Conservation (phyloP, 2,797 vertebrate species). For the Ptychadena robeensis region DNA sequence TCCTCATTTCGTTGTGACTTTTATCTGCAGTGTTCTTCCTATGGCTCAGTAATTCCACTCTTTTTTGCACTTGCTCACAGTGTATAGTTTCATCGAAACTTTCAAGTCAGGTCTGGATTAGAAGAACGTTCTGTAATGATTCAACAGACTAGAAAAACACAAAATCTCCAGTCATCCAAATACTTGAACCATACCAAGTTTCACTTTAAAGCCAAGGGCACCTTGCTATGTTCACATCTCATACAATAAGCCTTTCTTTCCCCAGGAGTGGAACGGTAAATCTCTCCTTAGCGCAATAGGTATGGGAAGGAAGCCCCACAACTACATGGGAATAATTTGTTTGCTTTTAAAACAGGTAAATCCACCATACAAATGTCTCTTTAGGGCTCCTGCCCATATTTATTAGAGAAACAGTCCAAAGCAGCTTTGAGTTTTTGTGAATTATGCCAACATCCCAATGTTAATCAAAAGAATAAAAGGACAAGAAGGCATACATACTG, state of each 20-base stretch:
- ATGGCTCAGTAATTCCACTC: not conserved
- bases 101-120: constrained; percentile 16
- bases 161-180: constrained; percentile 28
- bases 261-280: not conserved
- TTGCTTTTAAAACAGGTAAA: too few species aligned
- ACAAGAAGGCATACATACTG: too few species aligned
- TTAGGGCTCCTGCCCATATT: too few species aligned
- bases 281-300: not conserved
- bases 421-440: too few species aligned
- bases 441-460: too few species aligned
- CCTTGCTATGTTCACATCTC: not conserved
- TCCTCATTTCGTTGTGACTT: not conserved
- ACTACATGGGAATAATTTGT: too few species aligned
- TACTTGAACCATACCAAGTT: not conserved
- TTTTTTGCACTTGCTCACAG: constrained; percentile 2
- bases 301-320: too few species aligned
- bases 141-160: constrained; percentile 15
- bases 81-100: constrained; percentile 3
- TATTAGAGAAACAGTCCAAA: too few species aligned
- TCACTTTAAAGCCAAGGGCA: constrained; percentile 1
- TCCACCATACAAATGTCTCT: too few species aligned
- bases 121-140: not conserved
- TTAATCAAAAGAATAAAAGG: too few species aligned
- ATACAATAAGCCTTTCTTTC: constrained; percentile 12
- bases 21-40: not conserved